These are phyloP conservation scores for roundworm (Caenorhabditis elegans) DNA, from an alignment of 1,140 invertebrate species.

Conservation along the genomic window WBcel235 BX284604.4:10198501-10199000, in stretches of 20 bases:
- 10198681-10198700: background rate
- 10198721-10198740: background rate
- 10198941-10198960: background rate
- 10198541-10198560: background rate
- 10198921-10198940: background rate
- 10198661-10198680: background rate
- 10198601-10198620: background rate
- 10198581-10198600: background rate
- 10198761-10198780: too few species aligned
- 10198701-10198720: background rate
- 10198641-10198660: background rate
- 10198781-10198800: background rate
- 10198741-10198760: background rate
- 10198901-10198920: constrained; percentile 14
- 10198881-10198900: background rate
- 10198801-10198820: background rate
- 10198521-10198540: background rate
- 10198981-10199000: constrained; percentile 8
- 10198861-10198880: constrained; percentile 5
- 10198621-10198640: background rate
- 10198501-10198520: background rate
- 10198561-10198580: background rate
- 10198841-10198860: background rate
- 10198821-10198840: background rate
- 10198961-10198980: background rate